Percentiles rank a stretch among this genome's conserved stretches.
Conservation (phyloP, 2,888 invertebrate species). For the Lypha dubia region DNA sequence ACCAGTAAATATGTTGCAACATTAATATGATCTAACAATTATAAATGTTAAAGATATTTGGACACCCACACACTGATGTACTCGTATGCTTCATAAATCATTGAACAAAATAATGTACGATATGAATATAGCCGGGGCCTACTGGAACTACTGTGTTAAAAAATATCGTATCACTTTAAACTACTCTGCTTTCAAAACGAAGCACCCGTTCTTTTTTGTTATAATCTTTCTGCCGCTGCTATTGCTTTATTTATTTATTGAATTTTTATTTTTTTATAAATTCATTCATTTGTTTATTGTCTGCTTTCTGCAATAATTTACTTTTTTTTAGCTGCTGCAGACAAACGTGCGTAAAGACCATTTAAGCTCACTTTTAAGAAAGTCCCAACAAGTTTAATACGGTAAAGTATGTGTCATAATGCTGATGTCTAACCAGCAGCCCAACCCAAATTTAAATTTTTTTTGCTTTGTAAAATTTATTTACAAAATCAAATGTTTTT, state of each 20-base stretch:
- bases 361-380: slow-evolving; percentile 29
- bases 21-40: too few species aligned
- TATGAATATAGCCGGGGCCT: too few species aligned
- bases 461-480: neutral
- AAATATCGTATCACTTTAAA: too few species aligned
- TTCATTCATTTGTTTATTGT: slow-evolving; percentile 50
- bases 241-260: slow-evolving; percentile 27
- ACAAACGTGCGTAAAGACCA: slow-evolving; percentile 35
- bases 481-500: neutral
- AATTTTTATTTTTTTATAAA: slow-evolving; percentile 38
- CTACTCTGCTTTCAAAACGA: neutral
- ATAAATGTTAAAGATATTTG: too few species aligned
- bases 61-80: too few species aligned
- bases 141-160: too few species aligned
- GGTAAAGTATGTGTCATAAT: slow-evolving; percentile 62
- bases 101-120: too few species aligned
- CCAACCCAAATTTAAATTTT: slow-evolving; percentile 45
- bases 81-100: too few species aligned
- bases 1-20: too few species aligned
- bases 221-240: slow-evolving; percentile 2
- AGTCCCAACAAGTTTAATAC: neutral
- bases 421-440: slow-evolving; percentile 37
- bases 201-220: neutral
- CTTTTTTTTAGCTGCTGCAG: slow-evolving; percentile 11
- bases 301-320: slow-evolving; percentile 33